Conservation (phyloP, 2,888 invertebrate species). For the Rhynchonema sp. region DNA sequence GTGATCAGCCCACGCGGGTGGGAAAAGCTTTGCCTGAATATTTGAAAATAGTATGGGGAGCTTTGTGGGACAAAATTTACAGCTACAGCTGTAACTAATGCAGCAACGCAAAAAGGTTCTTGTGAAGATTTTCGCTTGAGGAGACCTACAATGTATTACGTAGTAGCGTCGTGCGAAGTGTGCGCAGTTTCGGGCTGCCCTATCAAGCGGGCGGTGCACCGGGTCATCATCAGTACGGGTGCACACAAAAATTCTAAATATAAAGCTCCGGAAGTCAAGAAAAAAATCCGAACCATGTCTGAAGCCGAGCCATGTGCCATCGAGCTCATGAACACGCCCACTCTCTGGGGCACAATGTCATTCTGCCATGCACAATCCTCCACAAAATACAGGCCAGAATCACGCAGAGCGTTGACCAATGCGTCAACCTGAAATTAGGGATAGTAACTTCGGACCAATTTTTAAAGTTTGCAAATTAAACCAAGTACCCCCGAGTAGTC, state of each 20-base stretch:
- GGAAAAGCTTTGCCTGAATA: not conserved
- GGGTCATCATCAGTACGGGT: too few relatives aligned
- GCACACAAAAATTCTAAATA: too few relatives aligned
- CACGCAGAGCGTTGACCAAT: not conserved
- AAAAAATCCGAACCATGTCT: too few relatives aligned
- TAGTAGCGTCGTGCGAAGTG: too few relatives aligned
- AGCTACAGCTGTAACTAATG: not conserved
- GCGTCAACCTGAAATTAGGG: not conserved
- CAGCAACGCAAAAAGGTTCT: not conserved
- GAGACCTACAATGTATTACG: not conserved
- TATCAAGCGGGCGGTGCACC: too few relatives aligned
- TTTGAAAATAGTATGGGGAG: too few relatives aligned
- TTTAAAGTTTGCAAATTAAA: not conserved
- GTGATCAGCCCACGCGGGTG: not conserved
- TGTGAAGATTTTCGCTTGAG: too few relatives aligned
- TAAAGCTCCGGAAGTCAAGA: too few relatives aligned
- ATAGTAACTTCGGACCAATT: not conserved
- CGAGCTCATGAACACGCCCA: not conserved
- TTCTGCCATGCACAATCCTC: not conserved
- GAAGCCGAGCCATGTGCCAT: too few relatives aligned
- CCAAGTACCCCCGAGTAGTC: too few relatives aligned
- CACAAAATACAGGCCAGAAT: not conserved
- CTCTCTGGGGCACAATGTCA: not conserved
- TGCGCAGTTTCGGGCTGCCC: too few relatives aligned
- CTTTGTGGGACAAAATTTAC: not conserved